These are phyloP conservation scores for Ceuthmochares aereus DNA, from an alignment of 2,113 vertebrate species.

Conservation along the genomic window DNA sequence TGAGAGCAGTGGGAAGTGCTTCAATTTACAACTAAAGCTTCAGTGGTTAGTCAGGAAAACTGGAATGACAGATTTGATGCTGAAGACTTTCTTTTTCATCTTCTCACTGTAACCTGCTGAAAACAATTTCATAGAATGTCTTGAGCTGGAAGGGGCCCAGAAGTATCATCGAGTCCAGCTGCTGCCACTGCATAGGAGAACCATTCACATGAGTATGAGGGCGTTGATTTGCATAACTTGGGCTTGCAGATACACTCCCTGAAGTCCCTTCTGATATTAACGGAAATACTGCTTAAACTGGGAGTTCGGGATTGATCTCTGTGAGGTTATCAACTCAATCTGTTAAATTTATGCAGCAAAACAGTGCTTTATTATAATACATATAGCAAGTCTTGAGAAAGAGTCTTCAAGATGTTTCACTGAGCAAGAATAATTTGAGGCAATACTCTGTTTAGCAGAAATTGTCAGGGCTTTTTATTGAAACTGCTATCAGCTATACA, in stretches of 20 bases:
- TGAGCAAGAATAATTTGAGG: background rate
- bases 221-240: background rate
- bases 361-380: background rate
- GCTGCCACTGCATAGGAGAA: too few species aligned
- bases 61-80: background rate
- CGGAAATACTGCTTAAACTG: background rate
- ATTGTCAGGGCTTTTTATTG: background rate
- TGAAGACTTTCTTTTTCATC: background rate
- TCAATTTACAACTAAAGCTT: background rate
- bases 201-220: too few species aligned
- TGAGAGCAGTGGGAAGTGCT: background rate
- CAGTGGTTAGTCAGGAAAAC: background rate
- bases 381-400: background rate
- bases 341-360: background rate
- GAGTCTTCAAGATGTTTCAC: background rate
- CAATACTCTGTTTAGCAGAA: background rate
- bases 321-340: background rate
- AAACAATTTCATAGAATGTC: background rate
- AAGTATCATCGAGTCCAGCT: too few species aligned
- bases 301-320: background rate
- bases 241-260: background rate
- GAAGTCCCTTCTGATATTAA: background rate
- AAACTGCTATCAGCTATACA: background rate
- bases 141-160: too few species aligned
- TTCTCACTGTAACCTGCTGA: background rate